Conservation (phyloP, 2,797 vertebrate species). For the Heliangelus exortis region DNA sequence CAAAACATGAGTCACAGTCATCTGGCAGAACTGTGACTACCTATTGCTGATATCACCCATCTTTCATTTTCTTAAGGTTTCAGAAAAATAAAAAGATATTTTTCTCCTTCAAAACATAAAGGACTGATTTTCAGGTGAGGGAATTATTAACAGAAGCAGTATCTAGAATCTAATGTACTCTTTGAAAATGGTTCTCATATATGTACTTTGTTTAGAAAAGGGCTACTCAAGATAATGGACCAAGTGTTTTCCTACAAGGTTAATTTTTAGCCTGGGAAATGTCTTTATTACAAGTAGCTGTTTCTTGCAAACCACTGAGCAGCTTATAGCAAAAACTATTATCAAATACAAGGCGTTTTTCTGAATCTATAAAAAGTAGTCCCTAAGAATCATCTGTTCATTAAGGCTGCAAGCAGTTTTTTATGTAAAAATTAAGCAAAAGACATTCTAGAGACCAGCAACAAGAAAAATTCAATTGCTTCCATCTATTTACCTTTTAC, state of each 20-base stretch:
- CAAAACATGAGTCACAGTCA: not conserved
- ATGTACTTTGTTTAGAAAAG: not conserved
- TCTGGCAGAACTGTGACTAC: not conserved
- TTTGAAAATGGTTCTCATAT: not conserved
- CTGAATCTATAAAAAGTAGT: not conserved
- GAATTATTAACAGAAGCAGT: constrained; percentile 12
- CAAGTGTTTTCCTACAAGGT: constrained; percentile 15
- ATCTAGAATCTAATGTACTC: not conserved
- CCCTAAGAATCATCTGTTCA: not conserved
- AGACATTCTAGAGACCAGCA: not conserved
- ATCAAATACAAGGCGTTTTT: constrained; percentile 6
- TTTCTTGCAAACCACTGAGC: not conserved
- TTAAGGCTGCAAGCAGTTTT: not conserved
- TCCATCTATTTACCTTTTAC: not conserved
- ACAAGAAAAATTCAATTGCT: not conserved
- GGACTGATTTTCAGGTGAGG: not conserved
- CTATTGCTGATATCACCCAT: not conserved
- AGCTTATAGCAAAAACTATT: not conserved
- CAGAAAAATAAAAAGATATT: not conserved
- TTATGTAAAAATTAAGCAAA: not conserved
- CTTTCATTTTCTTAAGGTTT: not conserved
- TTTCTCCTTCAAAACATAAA: not conserved
- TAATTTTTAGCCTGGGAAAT: constrained; percentile 41
- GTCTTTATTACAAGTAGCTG: not conserved
- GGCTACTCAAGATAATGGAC: not conserved